Evolutionary conservation across 2,113 vertebrate genomes (phyloP), one percentile per base, ranked within the genome.

Genomic region (Ammodytes dubius): DNA sequence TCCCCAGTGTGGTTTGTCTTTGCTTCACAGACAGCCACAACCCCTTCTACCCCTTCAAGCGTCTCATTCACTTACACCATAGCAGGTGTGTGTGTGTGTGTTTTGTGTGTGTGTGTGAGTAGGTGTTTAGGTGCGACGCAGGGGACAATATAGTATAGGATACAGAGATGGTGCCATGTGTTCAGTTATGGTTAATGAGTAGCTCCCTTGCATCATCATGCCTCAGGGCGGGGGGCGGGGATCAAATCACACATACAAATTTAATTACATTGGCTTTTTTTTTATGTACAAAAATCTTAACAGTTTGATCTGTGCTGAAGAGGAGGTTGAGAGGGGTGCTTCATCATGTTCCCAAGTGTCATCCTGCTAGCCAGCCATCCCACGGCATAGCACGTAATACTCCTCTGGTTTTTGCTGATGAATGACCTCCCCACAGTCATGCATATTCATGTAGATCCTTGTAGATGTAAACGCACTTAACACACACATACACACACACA

Each of bases 361-460:
- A 58, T 13, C 77, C 74, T 67, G 35, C 60, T 27, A 72, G 65
- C 17, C 71, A 67, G 57, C 63, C 71, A 73, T 79, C 50, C 64
- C 27, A 17, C 50, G 64, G 39, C 27, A 27, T 47, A 70, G 54
- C 66, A 71, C 75, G 82, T 79, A 77, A 49, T 67, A 61, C 59
- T 79, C 27, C 27, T 27, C 37, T 35, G 7, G 69, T 81, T 87
- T 27, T 52, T 63, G 78, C 68, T 76, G 75, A 84, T 83, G 79
- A 86, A 87, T 82, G 74, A 69, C 14, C 14, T 67, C 71, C 57
- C 67, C 53, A 1, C 57, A 50, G 10, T 79, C 79, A 76, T 90
- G 72, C 83, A 92, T 92, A 86, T 89, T 92, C 72, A 90, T 76
- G n/a, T 42, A 11, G 13, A 47, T 46, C 54, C 65, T 65, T 59